Evolutionary conservation across 2,888 invertebrate genomes (phyloP).

Genomic region (Drosophila yooni): DNA sequence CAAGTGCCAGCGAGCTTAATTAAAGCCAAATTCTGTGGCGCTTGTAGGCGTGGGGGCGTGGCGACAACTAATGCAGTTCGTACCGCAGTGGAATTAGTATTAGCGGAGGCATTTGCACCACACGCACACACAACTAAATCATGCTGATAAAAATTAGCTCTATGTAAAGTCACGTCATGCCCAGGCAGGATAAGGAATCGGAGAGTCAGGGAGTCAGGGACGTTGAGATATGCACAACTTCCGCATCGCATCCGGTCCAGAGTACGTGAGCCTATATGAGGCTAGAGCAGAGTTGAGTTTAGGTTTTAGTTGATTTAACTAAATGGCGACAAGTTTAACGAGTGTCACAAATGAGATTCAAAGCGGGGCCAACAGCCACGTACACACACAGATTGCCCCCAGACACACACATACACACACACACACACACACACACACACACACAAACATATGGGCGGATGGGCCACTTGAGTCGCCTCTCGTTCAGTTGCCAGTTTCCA

Average conservation of each 20-base stretch:
- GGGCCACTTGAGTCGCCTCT: conserved; percentile 41
- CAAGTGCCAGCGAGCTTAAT: conserved; percentile 62
- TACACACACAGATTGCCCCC: conserved; percentile 51
- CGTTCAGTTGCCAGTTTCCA: conserved; percentile 40
- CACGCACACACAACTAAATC: conserved; percentile 61
- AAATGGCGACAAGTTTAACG: conserved; percentile 80
- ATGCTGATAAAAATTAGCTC: conserved; percentile 73
- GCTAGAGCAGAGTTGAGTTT: conserved; percentile 41
- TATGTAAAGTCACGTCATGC: conserved; percentile 71
- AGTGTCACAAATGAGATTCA: conserved; percentile 80
- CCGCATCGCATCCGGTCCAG: conserved; percentile 62
- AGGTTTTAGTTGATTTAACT: conserved; percentile 78
- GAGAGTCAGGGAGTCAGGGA: not conserved
- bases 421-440: conserved; percentile 3
- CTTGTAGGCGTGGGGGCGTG: conserved; percentile 7
- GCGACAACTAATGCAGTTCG: conserved; percentile 63
- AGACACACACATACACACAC: conserved; percentile 7
- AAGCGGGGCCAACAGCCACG: conserved; percentile 62
- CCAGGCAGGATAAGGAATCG: not conserved
- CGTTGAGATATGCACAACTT: conserved; percentile 69
- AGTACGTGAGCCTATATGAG: conserved; percentile 59
- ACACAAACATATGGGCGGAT: conserved; percentile 20
- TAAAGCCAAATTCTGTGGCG: conserved; percentile 52
- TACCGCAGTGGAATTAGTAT: conserved; percentile 47
- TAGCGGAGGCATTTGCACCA: conserved; percentile 33